Percentiles rank a stretch among this genome's conserved stretches.
phyloP scores from a whole-genome alignment of 2,888 invertebrate species.

The Lamellibrachia columna region DNA sequence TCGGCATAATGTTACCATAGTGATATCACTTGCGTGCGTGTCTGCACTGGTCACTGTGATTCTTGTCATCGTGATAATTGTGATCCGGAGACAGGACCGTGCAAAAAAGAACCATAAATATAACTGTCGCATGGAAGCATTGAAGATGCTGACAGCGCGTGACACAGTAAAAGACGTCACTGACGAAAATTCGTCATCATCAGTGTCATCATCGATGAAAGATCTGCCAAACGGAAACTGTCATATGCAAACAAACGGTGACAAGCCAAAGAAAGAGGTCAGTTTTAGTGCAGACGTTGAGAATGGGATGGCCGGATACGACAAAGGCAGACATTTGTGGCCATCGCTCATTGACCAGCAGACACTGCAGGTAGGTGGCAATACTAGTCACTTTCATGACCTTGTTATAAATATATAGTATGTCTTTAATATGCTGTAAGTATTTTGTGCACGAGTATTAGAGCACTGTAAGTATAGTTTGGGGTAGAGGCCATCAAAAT shows the following conservation, averaged over 20 bases:
- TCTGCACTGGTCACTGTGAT: conserved; percentile 36
- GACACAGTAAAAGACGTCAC: neutral
- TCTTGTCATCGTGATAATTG: conserved; percentile 30
- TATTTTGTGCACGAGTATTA: no score
- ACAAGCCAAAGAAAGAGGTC: conserved; percentile 9
- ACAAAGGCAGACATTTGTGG: neutral
- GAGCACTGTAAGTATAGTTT: neutral
- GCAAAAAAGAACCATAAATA: conserved; percentile 32
- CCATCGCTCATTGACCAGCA: neutral
- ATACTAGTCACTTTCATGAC: neutral
- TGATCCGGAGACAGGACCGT: conserved; percentile 21
- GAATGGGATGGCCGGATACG: neutral
- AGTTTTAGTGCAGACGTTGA: neutral
- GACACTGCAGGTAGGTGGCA: neutral
- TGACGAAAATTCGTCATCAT: neutral
- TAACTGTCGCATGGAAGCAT: conserved; percentile 41
- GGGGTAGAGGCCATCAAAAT: neutral
- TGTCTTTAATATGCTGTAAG: neutral
- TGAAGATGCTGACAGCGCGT: conserved; percentile 23
- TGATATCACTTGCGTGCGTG: conserved; percentile 36
- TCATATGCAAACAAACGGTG: neutral
- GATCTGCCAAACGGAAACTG: neutral
- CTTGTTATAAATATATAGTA: neutral
- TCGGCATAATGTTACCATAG: conserved; percentile 35
- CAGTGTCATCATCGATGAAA: neutral